Evolutionary conservation across 2,113 vertebrate species (phyloP).

Genomic region (Varanus komodoensis): DNA sequence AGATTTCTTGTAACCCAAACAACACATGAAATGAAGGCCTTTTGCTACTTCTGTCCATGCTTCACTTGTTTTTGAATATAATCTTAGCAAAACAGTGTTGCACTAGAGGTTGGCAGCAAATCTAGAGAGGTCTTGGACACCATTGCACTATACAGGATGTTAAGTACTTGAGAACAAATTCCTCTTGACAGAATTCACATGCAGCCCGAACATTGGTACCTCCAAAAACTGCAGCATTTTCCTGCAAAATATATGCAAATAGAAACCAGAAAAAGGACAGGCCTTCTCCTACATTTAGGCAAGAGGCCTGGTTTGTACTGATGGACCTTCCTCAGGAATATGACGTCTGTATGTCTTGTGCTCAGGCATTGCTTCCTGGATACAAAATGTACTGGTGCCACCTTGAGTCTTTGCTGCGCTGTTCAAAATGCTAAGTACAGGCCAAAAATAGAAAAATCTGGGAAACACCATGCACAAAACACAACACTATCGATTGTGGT

Average conservation of each 20-base stretch:
- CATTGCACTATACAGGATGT: not conserved
- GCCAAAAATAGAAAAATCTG: conserved; percentile 35
- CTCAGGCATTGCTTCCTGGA: not conserved
- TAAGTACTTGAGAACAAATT: not conserved
- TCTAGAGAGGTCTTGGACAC: not conserved
- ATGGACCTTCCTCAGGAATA: not conserved
- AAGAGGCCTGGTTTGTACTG: not conserved
- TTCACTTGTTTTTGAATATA: not conserved
- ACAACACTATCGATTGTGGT: conserved; percentile 49
- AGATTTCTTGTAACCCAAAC: not conserved
- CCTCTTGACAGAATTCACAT: not conserved
- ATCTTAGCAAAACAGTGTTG: not conserved
- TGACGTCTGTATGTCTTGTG: not conserved
- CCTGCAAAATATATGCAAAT: not conserved
- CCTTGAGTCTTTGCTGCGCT: not conserved
- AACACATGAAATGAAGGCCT: not conserved
- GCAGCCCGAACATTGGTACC: not conserved
- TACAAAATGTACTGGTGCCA: conserved; percentile 12
- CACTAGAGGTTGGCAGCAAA: not conserved
- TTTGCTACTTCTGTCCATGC: not conserved
- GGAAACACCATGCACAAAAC: conserved; percentile 30
- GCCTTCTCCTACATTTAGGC: not conserved
- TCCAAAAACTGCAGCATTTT: not conserved
- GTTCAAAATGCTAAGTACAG: conserved; percentile 4
- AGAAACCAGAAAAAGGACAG: not conserved